Conservation (phyloP, 2,888 invertebrate genomes). For the Callimorpha dominula region DNA sequence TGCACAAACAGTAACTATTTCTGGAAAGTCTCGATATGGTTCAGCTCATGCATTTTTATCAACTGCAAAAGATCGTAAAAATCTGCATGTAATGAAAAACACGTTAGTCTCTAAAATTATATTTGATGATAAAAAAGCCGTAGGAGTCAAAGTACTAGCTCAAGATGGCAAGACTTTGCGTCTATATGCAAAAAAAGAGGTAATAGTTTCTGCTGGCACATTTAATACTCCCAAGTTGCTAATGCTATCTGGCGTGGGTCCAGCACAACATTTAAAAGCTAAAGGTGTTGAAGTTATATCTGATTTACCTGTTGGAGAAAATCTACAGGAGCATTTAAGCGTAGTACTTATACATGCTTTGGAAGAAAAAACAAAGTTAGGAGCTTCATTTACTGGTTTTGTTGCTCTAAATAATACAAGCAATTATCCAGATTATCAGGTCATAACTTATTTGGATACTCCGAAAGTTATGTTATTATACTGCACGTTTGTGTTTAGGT, state of each 20-base stretch:
- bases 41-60: constrained; percentile 71
- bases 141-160: neutral
- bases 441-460: constrained; percentile 35
- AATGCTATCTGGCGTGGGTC: constrained; percentile 65
- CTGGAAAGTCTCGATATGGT: constrained; percentile 70
- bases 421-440: constrained; percentile 51
- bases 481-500: constrained; percentile 82
- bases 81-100: constrained; percentile 57
- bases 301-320: constrained; percentile 63
- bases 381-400: constrained; percentile 48
- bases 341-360: constrained; percentile 44
- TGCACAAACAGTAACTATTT: constrained; percentile 38
- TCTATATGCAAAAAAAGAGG: constrained; percentile 55
- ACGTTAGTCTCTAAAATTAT: constrained; percentile 54
- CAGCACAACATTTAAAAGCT: constrained; percentile 54
- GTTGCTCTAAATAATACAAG: constrained; percentile 47
- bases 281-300: constrained; percentile 54
- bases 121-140: constrained; percentile 48
- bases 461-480: constrained; percentile 45
- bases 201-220: constrained; percentile 59
- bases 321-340: constrained; percentile 58
- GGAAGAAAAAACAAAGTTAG: constrained; percentile 68
- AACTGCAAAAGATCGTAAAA: constrained; percentile 52
- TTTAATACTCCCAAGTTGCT: constrained; percentile 60
- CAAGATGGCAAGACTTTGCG: constrained; percentile 29